Conservation (phyloP, 2,888 invertebrate species). For the Phorcus lineatus region DNA sequence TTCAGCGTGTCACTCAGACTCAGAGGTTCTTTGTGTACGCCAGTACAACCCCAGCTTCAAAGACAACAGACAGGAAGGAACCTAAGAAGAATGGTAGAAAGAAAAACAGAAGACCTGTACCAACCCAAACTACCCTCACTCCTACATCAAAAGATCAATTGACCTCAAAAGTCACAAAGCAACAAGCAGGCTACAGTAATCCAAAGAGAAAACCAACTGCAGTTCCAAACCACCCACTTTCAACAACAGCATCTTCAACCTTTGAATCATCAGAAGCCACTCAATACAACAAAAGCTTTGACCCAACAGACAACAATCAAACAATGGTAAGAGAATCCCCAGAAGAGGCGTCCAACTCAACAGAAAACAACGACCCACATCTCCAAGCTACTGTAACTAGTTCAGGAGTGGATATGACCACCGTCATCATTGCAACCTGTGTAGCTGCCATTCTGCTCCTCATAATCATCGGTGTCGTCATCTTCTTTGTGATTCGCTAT, state of each 20-base stretch:
- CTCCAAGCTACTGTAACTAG: neutral
- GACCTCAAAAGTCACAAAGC: neutral
- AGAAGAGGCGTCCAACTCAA: neutral
- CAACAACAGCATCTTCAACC: neutral
- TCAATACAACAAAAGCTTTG: too few species aligned
- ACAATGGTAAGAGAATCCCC: neutral
- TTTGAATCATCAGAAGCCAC: neutral
- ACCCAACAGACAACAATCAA: too few species aligned
- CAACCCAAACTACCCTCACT: neutral
- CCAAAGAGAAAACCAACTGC: too few species aligned
- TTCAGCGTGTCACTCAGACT: neutral
- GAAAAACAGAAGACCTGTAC: neutral
- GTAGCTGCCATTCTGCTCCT: slow-evolving; percentile 31
- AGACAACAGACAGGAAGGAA: neutral
- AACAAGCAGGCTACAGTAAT: neutral
- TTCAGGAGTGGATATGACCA: slow-evolving; percentile 4
- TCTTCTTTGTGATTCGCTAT: slow-evolving; percentile 23
- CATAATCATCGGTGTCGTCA: slow-evolving; percentile 32
- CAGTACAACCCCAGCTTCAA: slow-evolving; percentile 4
- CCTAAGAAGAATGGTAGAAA: neutral
- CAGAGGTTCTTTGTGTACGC: neutral
- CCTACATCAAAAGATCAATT: neutral
- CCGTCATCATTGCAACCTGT: slow-evolving; percentile 35
- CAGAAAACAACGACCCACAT: neutral
- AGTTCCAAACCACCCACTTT: neutral